Base-by-base conservation (phyloP, 2,888 invertebrate species). In the Melinopterus prodromus region DNA sequence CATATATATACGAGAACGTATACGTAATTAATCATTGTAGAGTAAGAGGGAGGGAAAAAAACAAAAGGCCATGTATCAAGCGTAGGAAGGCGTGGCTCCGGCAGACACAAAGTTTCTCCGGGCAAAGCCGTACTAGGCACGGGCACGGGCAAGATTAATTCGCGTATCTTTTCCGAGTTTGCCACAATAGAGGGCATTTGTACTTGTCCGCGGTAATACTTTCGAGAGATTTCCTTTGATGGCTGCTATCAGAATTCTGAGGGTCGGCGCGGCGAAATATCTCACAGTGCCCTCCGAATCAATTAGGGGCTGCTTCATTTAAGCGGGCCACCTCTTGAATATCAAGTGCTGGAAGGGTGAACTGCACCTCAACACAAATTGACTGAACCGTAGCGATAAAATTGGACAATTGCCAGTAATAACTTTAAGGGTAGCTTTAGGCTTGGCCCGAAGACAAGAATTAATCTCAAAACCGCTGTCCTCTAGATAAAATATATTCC, bases 41-140 rank as follows among this genome's bases (percentile, higher is more conserved):
- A 53, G 9, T 53, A 53, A 53, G 12, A 12, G 53, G 53, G 53
- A 12, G 53, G 53, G 7, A 53, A 53, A 53, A 53, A 53, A 53
- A 53, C 53, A 53, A 53, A 53, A 53, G 53, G 53, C 53, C 53
- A 53, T 53, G 53, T 53, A 53, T 53, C 53, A 53, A 53, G 53
- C 53, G 9, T 53, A 2, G 53, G 12, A 53, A 53, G 53, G 53
- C 53, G 53, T 53, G 53, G 53, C 12, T 53, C 12, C 53, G 12
- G 53, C 12, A 53, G 53, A 53, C 53, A 53, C 53, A 53, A 53
- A 53, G 53, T 53, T 53, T 12, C 12, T 7, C 53, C 9, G 53
- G 53, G 53, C 5, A 53, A 53, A 53, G 53, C 53, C 53, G 53
- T 53, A 53, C 53, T 53, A 53, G 53, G 53, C 53, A 53, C 53